Evolutionary conservation across 2,888 invertebrate species (phyloP), one percentile per base, ranked within the genome.

Genomic region (Xylocampa areola): DNA sequence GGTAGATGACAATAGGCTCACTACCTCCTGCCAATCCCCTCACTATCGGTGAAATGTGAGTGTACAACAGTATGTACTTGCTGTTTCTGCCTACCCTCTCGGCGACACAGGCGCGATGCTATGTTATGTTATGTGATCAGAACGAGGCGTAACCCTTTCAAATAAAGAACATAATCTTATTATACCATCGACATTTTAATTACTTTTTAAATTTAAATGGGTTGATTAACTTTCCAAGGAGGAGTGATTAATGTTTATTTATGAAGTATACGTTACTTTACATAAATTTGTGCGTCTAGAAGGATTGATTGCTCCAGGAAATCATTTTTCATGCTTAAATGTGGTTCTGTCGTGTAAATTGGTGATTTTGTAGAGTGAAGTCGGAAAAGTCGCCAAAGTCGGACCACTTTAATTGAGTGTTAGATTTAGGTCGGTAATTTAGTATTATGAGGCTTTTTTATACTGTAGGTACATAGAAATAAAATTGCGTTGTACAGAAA

Each of bases 141-240:
- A 21, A 21, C 21, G 25, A 7, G 25, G 7, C 8, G 23, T 2
- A 7, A 2, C 8, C 25, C 10, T 21, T 45, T 45, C 41, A 41
- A 55, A 45, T 47, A 27, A 55, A 47, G 32, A 51, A 68, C 35
- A 40, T 35, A 55, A 63, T 55, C 58, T 30, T 16, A 40, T 33
- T 19, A n/a, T n/a, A 10, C 49, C 43, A 63, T 55, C 55, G 63
- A 63, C 47, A 21, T 59, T 59, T 59, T 63, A 68, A 73, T 70
- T 70, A 61, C 71, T 70, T 72, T 69, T 52, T 41, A 64, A 62
- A 57, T 69, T 58, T 36, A 51, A 58, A 73, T 62, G 39, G 35
- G 41, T 67, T 62, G 62, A 66, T 65, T 58, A 73, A 55, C 44
- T 62, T 64, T 43, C 53, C 27, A 55, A 55, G 41, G 35, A 44